Evolutionary conservation across 2,888 invertebrate species (phyloP), one percentile per base, ranked within the genome.

Genomic region (Choristoneura rosaceana): DNA sequence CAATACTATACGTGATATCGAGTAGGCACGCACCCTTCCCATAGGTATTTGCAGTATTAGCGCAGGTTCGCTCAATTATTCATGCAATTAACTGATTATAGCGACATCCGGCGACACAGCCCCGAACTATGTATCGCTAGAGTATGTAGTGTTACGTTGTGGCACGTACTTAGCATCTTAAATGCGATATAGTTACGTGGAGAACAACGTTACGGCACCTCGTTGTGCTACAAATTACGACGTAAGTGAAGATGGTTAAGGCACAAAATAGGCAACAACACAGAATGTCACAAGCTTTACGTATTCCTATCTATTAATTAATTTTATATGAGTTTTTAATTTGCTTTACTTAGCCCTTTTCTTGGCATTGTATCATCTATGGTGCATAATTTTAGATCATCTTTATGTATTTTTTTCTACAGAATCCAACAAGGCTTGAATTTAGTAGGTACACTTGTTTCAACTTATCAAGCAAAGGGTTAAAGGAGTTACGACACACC

Each of bases 21-120:
- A 52, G 60, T 60, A 60, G 41, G 60, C 60, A 4, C 50, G 64
- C 64, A 17, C 45, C 17, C 64, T 33, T 58, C 67, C 59, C 4
- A 63, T 71, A 68, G 62, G 67, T 68, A 68, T 67, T 58, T 73
- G 76, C 78, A 62, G 76, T 76, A 80, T 73, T 71, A 71, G 68
- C 62, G 63, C 68, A 58, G 87, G 87, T 81, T 47, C 76, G 74
- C 75, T 92, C 87, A 92, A 93, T 93, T 91, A 93, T 93, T 91
- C 90, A 93, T 92, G 93, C 91, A 92, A 93, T 93, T 93, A 93
- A 91, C 92, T 90, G 91, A 93, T 93, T 93, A 93, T 91, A 87
- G 90, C 91, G 86, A 89, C 90, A 90, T 74, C 69, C 74, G 71
- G 78, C 71, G 74, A 71, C 71, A 71, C 71, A 62, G 64, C 70